These are phyloP conservation scores for Eurypyga helias DNA, from an alignment of 2,113 vertebrate species.

Conservation along the genomic window DNA sequence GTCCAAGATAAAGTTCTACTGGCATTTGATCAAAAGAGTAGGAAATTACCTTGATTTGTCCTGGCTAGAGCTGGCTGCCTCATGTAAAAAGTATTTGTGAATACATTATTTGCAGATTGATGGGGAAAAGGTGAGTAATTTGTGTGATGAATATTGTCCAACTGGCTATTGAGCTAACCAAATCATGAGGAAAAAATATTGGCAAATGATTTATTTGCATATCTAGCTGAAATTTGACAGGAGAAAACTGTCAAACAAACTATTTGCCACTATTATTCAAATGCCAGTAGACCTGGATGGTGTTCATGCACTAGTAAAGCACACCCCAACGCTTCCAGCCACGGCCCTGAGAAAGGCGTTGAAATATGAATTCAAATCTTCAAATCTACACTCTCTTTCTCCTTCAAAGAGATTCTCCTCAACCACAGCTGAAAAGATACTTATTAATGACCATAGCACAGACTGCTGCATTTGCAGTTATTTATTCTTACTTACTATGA, in stretches of 20 bases:
- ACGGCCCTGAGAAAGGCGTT: background rate
- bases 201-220: conserved; percentile 41
- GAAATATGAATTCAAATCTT: background rate
- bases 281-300: background rate
- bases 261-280: background rate
- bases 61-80: conserved; percentile 50
- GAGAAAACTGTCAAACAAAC: conserved; percentile 24
- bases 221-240: background rate
- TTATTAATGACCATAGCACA: background rate
- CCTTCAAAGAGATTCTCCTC: background rate
- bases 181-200: conserved; percentile 39
- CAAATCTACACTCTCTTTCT: background rate
- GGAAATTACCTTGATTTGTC: conserved; percentile 67
- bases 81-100: conserved; percentile 40
- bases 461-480: background rate
- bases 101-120: conserved; percentile 57
- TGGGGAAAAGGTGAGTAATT: conserved; percentile 12
- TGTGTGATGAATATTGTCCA: conserved; percentile 50
- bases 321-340: background rate
- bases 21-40: conserved; percentile 62
- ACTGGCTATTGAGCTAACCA: conserved; percentile 25
- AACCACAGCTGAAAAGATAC: background rate
- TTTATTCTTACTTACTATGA: conserved; percentile 41
- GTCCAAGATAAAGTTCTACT: conserved; percentile 62
- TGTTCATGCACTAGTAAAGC: background rate